phyloP scores from a whole-genome alignment of 1,140 invertebrate species.

The Atta colombica region DNA sequence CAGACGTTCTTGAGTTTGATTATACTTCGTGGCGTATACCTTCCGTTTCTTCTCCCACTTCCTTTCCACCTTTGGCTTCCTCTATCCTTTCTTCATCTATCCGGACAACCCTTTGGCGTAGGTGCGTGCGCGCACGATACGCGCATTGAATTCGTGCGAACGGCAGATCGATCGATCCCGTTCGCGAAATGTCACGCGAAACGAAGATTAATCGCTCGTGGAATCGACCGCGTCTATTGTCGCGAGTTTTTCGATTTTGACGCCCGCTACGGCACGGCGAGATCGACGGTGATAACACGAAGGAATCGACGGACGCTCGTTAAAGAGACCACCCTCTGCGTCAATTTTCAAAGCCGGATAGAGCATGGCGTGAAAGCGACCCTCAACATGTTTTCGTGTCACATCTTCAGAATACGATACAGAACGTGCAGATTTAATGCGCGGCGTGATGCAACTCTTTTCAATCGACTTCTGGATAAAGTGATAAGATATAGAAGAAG shows the following conservation, averaged over 20 bases:
- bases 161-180: slow-evolving; percentile 56
- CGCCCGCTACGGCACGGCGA: slow-evolving; percentile 29
- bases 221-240: slow-evolving; percentile 58
- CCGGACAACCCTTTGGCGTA: slow-evolving; percentile 66
- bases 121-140: slow-evolving; percentile 63
- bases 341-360: slow-evolving; percentile 51
- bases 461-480: background rate
- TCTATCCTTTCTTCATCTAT: slow-evolving; percentile 69
- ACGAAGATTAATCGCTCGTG: slow-evolving; percentile 62
- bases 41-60: slow-evolving; percentile 65
- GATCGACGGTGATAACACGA: slow-evolving; percentile 57
- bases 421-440: background rate
- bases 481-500: background rate
- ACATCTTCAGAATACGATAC: slow-evolving; percentile 17
- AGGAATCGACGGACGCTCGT: slow-evolving; percentile 51
- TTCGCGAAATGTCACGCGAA: slow-evolving; percentile 62
- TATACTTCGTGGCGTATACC: slow-evolving; percentile 77
- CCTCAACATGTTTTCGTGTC: slow-evolving; percentile 37
- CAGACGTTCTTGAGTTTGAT: slow-evolving; percentile 85
- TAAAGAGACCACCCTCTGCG: slow-evolving; percentile 55
- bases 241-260: slow-evolving; percentile 62
- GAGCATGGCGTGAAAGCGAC: slow-evolving; percentile 21
- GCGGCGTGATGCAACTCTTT: background rate
- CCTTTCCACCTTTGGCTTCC: slow-evolving; percentile 36
- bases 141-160: slow-evolving; percentile 54